Percentiles rank a stretch among this genome's conserved stretches.
These are phyloP conservation scores for Phoenicopterus ruber DNA, from an alignment of 2,113 vertebrate species.

Conservation along the genomic window DNA sequence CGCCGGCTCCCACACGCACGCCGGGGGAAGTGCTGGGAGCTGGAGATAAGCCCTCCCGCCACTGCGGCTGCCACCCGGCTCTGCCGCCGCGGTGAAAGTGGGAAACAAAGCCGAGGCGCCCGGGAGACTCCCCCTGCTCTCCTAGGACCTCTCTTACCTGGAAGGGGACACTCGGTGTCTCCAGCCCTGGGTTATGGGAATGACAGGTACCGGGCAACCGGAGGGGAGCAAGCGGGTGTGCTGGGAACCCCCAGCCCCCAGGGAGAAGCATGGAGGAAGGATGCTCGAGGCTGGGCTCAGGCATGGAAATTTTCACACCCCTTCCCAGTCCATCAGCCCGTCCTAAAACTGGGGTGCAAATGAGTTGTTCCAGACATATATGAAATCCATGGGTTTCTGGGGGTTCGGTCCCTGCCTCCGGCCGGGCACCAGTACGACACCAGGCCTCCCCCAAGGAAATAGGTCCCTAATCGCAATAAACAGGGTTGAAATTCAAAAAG, in stretches of 20 bases:
- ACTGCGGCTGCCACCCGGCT: constrained; percentile 66
- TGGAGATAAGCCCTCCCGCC: constrained; percentile 84
- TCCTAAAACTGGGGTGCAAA: background rate
- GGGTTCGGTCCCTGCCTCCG: background rate
- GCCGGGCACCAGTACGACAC: background rate
- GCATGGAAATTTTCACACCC: background rate
- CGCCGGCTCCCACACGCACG: constrained; percentile 78
- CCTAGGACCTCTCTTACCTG: background rate
- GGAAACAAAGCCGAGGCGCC: background rate
- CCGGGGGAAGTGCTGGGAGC: constrained; percentile 88
- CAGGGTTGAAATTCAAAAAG: background rate
- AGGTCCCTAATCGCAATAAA: background rate
- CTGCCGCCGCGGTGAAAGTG: constrained; percentile 36
- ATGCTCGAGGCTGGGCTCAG: background rate
- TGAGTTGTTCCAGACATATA: accelerated
- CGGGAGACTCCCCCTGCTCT: background rate
- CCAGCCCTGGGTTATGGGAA: background rate
- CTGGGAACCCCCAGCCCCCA: accelerated
- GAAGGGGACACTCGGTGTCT: background rate
- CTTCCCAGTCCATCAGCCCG: accelerated
- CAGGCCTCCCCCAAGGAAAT: background rate
- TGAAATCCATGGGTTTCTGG: background rate
- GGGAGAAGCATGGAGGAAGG: background rate
- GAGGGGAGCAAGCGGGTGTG: background rate
- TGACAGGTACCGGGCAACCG: background rate